Evolutionary conservation across 2,797 vertebrate genomes (phyloP).

Genomic region (Semotilus atromaculatus): DNA sequence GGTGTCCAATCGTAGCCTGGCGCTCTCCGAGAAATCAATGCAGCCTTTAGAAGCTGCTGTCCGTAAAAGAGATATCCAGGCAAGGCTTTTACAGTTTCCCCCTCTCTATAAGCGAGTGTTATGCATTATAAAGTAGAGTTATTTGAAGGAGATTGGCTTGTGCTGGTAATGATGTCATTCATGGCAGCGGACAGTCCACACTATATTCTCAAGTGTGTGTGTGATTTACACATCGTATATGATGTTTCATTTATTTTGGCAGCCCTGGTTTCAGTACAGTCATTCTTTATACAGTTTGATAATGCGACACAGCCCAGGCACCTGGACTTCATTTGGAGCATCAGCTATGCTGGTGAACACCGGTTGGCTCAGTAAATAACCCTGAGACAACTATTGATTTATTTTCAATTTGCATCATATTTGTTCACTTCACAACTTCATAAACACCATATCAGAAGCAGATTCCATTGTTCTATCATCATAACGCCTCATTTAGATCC

Average conservation of each 20-base stretch:
- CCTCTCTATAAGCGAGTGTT: conserved; percentile 5
- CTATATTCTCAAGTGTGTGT: conserved; percentile 62
- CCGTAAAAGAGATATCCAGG: conserved; percentile 41
- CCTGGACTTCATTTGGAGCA: conserved; percentile 71
- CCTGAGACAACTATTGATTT: conserved; percentile 59
- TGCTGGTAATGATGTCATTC: conserved; percentile 67
- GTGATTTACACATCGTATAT: conserved; percentile 59
- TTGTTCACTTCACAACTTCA: conserved; percentile 53
- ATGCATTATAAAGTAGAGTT: conserved; percentile 11
- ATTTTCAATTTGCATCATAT: conserved; percentile 57
- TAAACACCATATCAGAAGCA: conserved; percentile 47
- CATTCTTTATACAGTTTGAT: conserved; percentile 65
- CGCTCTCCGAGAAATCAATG: conserved; percentile 16
- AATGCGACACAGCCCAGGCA: conserved; percentile 54
- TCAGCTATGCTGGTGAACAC: conserved; percentile 44
- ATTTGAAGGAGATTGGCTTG: conserved; percentile 36
- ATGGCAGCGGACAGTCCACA: conserved; percentile 51
- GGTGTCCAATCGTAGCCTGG: conserved; percentile 20
- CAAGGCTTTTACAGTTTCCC: background rate
- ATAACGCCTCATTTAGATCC: conserved; percentile 14
- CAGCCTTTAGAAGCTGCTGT: conserved; percentile 25
- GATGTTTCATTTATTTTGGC: conserved; percentile 72
- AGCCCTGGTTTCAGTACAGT: conserved; percentile 56
- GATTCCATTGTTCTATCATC: conserved; percentile 35
- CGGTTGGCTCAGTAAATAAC: conserved; percentile 49